Base-by-base conservation (phyloP, 2,797 vertebrate species). In the Pangasius mekongensis region DNA sequence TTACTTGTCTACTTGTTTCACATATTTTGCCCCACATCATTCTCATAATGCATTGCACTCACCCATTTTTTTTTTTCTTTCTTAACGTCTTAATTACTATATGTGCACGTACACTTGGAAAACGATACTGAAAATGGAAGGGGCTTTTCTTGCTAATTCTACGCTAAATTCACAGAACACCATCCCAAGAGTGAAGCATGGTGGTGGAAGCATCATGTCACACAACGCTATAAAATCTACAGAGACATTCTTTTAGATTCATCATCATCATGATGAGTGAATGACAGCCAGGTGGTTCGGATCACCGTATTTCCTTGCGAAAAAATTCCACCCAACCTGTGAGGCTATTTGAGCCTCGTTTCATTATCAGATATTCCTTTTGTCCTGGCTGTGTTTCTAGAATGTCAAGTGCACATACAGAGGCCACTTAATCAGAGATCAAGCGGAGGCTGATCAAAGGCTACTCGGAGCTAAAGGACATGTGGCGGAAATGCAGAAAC, bases 361-460 rank as follows among this genome's bases (percentile, higher is more conserved):
- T 30, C 30, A 39, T 60, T 39, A 60, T 14, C 14, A 47, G 39
- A 30, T 83, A 47, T 83, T 83, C 60, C 30, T 83, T 83, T 83
- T 83, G 81, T 83, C 81, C 81, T 83, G 81, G 24, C 30, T 1
- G 0, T 36, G 54, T 30, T 66, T 83, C 13, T 10, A 66, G 85
- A 78, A 86, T 77, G 85, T 86, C 78, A 82, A 83, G 54, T 73
- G 78, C 64, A 87, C 36, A 49, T 73, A 71, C 69, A 20, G 80
- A 30, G 47, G 87, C 67, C 81, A 73, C 69, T 87, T 87, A 83
- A 84, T 87, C 86, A 78, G 30, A 71, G 66, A 36, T 84, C 83
- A 83, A 83, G 39, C 14, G 3, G 5, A 0, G 20, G 52, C 49
- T 52, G 43, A 84, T 54, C 74, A 84, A 77, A 80, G 73, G 64